Evolutionary conservation across 2,888 invertebrate species (phyloP), one percentile per base, ranked within the genome.

Genomic region (Coelopa pilipes): DNA sequence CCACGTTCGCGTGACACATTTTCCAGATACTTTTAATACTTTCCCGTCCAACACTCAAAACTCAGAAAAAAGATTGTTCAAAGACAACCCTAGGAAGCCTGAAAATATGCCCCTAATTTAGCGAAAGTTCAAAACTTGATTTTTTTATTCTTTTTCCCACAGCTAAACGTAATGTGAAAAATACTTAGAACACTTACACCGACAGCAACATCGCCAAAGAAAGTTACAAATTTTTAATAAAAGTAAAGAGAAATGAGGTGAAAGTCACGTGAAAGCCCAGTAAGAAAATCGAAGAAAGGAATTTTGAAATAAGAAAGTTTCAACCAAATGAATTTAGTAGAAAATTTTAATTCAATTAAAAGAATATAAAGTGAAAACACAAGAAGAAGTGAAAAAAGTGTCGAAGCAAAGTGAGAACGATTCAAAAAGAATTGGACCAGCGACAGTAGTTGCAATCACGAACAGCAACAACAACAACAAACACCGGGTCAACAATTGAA

Each of bases 181-280:
- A 34, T 34, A 34, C 49, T 53, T 9, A 13, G 53, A n/a, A 53
- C 2, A 53, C 3, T 13, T 13, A 53, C 3, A 53, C 3, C 2
- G 10, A 53, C 53, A 53, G 10, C 53, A 53, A 53, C n/a, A 15
- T 5, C 53, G n/a, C 53, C n/a, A n/a, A 53, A 53, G 12, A 34
- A 68, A 70, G 47, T 70, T 59, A 19, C 45, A 24, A 46, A 19
- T 63, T 78, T 17, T 9, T 17, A 19, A 57, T 3, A 57, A 57
- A 57, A 57, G 17, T 17, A 11, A 17, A 57, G 19, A 78, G 76
- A 78, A 78, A 78, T 78, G 74, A 78, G 76, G 76, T 73, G 75
- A 69, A 75, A 70, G 17, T 11, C 5, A 9, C 2, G 11, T 11
- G 10, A 57, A 57, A 57, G 11, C 19, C 11, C 5, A 57, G 19